phyloP scores from a whole-genome alignment of 2,797 vertebrate species.

The Salmo trutta region DNA sequence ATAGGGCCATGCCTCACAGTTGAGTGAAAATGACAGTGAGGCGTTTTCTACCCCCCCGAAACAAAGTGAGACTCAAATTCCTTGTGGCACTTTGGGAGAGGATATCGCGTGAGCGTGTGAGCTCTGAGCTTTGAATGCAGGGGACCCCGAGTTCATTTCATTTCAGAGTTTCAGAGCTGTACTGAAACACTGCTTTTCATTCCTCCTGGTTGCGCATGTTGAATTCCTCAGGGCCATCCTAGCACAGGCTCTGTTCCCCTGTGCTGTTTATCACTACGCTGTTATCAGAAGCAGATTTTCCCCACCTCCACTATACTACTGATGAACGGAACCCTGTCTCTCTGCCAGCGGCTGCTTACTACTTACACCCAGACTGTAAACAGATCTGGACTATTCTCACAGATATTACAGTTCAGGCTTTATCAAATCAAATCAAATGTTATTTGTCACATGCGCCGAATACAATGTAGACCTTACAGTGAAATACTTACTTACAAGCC shows the following conservation, averaged over 20 bases:
- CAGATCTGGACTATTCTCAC: slow-evolving; percentile 29
- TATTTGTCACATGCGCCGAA: too few species aligned
- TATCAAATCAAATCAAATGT: too few species aligned
- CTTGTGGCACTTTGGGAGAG: slow-evolving; percentile 56
- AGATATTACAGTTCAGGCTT: slow-evolving; percentile 36
- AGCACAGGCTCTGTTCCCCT: slow-evolving; percentile 54
- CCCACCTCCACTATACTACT: slow-evolving; percentile 42
- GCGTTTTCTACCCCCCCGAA: slow-evolving; percentile 46
- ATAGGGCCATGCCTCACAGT: slow-evolving; percentile 54
- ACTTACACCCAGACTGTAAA: slow-evolving; percentile 26
- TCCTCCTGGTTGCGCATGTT: slow-evolving; percentile 48
- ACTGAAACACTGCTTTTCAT: slow-evolving; percentile 50
- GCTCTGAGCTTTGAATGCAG: slow-evolving; percentile 54
- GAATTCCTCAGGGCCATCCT: slow-evolving; percentile 54
- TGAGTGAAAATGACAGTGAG: slow-evolving; percentile 66
- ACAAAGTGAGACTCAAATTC: slow-evolving; percentile 63
- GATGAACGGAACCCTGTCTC: slow-evolving; percentile 47
- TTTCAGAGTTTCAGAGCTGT: slow-evolving; percentile 65
- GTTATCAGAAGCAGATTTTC: slow-evolving; percentile 53
- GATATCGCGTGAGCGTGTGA: slow-evolving; percentile 57
- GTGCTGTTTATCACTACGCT: slow-evolving; percentile 53
- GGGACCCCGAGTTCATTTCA: slow-evolving; percentile 70
- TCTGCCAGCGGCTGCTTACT: slow-evolving; percentile 38
- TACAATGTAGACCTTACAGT: too few species aligned
- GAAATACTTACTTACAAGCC: too few species aligned